Conservation (phyloP, 2,888 invertebrate genomes). For the Sesia bembeciformis region DNA sequence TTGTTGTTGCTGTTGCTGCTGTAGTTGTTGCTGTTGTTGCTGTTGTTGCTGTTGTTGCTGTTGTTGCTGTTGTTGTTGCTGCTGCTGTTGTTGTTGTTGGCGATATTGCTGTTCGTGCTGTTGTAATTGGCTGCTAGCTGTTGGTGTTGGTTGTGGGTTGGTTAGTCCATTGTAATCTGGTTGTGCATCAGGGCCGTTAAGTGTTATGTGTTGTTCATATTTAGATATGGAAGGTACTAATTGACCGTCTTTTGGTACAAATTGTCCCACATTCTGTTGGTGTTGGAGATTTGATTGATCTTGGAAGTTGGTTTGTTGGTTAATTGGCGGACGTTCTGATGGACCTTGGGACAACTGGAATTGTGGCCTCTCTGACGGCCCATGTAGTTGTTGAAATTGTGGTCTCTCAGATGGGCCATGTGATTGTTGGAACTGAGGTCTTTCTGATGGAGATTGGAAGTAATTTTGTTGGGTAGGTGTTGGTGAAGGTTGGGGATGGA, state of each 20-base stretch:
- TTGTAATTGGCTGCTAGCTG: slow-evolving; percentile 15
- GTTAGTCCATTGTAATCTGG: slow-evolving; percentile 36
- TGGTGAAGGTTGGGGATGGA: slow-evolving; percentile 55
- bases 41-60: slow-evolving; percentile 36
- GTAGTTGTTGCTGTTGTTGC: slow-evolving; percentile 23
- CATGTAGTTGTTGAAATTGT: slow-evolving; percentile 32
- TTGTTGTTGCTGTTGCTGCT: slow-evolving; percentile 35
- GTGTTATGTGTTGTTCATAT: slow-evolving; percentile 84
- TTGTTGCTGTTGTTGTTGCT: slow-evolving; percentile 18
- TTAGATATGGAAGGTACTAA: slow-evolving; percentile 84
- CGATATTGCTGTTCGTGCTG: slow-evolving; percentile 13
- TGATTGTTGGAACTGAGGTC: slow-evolving; percentile 34
- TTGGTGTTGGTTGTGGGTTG: slow-evolving; percentile 26
- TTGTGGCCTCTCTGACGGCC: slow-evolving; percentile 31
- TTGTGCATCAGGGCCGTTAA: slow-evolving; percentile 50
- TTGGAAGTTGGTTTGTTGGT: slow-evolving; percentile 31
- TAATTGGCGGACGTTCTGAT: slow-evolving; percentile 31
- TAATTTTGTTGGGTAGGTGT: slow-evolving; percentile 29
- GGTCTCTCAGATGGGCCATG: slow-evolving; percentile 47
- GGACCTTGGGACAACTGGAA: slow-evolving; percentile 43
- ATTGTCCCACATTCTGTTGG: slow-evolving; percentile 59
- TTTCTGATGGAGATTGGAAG: slow-evolving; percentile 35
- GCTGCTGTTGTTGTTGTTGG: slow-evolving; percentile 9
- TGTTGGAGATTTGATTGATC: slow-evolving; percentile 42
- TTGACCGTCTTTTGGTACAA: slow-evolving; percentile 80